phyloP scores from a whole-genome alignment of 2,113 vertebrate genomes.

The Sorex araneus region DNA sequence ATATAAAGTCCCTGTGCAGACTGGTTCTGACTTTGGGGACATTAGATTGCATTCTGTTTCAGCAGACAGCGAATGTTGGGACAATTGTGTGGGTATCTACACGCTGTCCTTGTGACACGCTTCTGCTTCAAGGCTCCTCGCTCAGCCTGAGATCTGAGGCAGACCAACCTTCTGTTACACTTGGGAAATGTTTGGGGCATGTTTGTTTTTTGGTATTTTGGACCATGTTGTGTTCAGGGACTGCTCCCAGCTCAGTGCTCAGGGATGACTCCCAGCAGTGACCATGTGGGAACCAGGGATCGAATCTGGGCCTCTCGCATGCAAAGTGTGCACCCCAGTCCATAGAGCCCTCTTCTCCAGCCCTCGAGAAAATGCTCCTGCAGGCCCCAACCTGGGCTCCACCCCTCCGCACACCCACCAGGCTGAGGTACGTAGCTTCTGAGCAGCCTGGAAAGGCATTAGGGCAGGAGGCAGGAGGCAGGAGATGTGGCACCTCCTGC shows the following conservation, averaged over 20 bases:
- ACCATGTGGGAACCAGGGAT: too few species aligned
- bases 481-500: neutral
- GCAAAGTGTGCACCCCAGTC: too few species aligned
- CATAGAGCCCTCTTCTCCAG: too few species aligned
- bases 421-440: neutral
- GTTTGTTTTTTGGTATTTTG: too few species aligned
- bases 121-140: neutral
- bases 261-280: too few species aligned
- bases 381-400: neutral
- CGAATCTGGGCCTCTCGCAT: too few species aligned
- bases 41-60: neutral
- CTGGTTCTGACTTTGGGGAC: neutral
- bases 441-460: neutral
- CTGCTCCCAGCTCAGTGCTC: too few species aligned
- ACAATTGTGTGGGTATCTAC: neutral
- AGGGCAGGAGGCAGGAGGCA: rapidly evolving
- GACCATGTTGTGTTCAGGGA: too few species aligned
- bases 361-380: neutral
- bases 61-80: neutral
- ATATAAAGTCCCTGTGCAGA: neutral
- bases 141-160: neutral
- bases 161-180: neutral
- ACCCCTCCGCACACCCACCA: neutral
- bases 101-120: neutral
- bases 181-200: neutral